These are phyloP conservation scores for Bombus superbus DNA, from an alignment of 1,140 invertebrate genomes.

Conservation along the genomic window DNA sequence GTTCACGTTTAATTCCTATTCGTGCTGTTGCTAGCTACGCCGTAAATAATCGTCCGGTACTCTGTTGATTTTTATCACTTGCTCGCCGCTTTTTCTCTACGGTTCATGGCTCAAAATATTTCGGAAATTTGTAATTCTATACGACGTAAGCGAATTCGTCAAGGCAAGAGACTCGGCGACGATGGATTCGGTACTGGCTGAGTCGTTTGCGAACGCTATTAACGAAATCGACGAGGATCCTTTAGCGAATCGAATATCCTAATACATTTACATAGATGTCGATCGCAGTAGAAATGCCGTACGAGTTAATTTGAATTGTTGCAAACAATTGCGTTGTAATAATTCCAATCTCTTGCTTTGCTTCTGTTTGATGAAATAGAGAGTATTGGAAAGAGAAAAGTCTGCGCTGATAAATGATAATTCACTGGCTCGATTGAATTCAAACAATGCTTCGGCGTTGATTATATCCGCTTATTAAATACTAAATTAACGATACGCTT, in stretches of 20 bases:
- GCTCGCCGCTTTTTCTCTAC: too few relatives aligned
- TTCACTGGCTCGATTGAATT: background rate
- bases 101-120: background rate
- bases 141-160: background rate
- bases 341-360: background rate
- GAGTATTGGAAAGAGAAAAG: background rate
- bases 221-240: too few relatives aligned
- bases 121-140: background rate
- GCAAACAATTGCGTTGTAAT: background rate
- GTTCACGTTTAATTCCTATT: slow-evolving; percentile 28
- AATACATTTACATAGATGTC: too few relatives aligned
- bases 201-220: background rate
- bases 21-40: background rate
- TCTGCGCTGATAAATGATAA: background rate
- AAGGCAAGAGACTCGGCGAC: background rate
- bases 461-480: background rate
- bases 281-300: too few relatives aligned
- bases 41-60: background rate
- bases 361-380: background rate
- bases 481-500: background rate
- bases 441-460: background rate
- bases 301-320: background rate
- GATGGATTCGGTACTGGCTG: too few relatives aligned
- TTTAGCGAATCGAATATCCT: too few relatives aligned
- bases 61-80: background rate